These are phyloP conservation scores for Siderastrea siderea DNA, from an alignment of 92 coral and sea anemone species.

Conservation along the genomic window DNA sequence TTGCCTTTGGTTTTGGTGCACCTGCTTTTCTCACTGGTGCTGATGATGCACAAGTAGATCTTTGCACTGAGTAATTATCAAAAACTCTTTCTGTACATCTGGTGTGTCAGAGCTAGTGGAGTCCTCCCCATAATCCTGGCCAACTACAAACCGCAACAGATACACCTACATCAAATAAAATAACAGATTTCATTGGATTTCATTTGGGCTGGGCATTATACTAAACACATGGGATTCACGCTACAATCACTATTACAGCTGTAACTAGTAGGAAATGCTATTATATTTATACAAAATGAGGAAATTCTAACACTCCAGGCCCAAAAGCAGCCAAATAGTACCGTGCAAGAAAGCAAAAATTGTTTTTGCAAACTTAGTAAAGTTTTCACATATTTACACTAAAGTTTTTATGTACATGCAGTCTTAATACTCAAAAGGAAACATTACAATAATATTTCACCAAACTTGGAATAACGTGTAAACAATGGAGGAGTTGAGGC, in stretches of 20 bases:
- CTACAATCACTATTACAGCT: background rate
- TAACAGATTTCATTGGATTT: background rate
- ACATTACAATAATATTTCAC: too few relatives aligned
- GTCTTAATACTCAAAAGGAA: background rate
- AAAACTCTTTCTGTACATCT: constrained; percentile 26
- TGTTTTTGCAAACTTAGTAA: background rate
- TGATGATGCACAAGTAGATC: constrained; percentile 20
- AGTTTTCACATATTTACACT: background rate
- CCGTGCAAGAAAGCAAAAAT: background rate
- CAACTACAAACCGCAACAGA: constrained; percentile 46
- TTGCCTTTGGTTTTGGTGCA: constrained; percentile 26
- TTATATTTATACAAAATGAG: background rate
- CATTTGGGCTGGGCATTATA: too few relatives aligned
- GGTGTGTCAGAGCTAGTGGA: constrained; percentile 21
- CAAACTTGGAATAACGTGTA: background rate
- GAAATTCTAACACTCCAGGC: background rate
- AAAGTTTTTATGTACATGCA: background rate
- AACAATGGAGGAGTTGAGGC: background rate
- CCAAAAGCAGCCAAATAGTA: constrained; percentile 5
- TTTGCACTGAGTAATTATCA: constrained; percentile 10
- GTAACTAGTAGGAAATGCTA: background rate
- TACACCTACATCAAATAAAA: constrained; percentile 43
- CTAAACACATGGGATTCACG: background rate
- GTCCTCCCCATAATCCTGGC: constrained; percentile 42
- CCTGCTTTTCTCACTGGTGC: constrained; percentile 29